Percentiles rank a stretch among this genome's conserved stretches.
These are phyloP conservation scores for Lagopus muta DNA, from an alignment of 2,113 vertebrate species.

Conservation along the genomic window DNA sequence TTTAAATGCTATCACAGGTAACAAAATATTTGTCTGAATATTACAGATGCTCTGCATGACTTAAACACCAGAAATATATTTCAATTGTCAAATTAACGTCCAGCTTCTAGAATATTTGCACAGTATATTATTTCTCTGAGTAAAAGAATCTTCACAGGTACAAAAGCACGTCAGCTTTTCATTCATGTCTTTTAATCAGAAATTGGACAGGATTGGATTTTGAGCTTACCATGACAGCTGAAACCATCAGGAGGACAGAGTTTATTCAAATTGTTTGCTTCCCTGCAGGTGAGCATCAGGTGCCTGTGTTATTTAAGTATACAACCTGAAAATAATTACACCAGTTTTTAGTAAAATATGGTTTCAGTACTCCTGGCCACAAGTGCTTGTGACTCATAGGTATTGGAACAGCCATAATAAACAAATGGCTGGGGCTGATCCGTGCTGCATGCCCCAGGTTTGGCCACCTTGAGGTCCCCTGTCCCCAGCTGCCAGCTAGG, in stretches of 20 bases:
- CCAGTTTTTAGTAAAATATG: background rate
- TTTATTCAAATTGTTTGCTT: background rate
- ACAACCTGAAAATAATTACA: background rate
- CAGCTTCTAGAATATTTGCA: constrained; percentile 40
- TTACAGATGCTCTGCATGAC: constrained; percentile 23
- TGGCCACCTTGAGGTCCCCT: background rate
- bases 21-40: constrained; percentile 39
- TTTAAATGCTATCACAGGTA: constrained; percentile 17
- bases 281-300: background rate
- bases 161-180: constrained; percentile 34
- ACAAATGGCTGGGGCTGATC: background rate
- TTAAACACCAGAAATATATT: constrained; percentile 49
- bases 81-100: constrained; percentile 67
- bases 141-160: background rate
- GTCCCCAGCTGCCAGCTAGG: background rate
- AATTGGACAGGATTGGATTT: background rate
- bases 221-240: background rate
- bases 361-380: background rate
- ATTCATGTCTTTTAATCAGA: constrained; percentile 55
- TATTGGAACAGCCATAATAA: rapidly evolving
- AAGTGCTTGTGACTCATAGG: background rate
- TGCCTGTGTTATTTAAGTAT: background rate
- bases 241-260: background rate
- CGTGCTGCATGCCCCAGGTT: background rate
- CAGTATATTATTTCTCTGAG: constrained; percentile 23